phyloP scores from a whole-genome alignment of 2,113 vertebrate species.

The Galbula dea region DNA sequence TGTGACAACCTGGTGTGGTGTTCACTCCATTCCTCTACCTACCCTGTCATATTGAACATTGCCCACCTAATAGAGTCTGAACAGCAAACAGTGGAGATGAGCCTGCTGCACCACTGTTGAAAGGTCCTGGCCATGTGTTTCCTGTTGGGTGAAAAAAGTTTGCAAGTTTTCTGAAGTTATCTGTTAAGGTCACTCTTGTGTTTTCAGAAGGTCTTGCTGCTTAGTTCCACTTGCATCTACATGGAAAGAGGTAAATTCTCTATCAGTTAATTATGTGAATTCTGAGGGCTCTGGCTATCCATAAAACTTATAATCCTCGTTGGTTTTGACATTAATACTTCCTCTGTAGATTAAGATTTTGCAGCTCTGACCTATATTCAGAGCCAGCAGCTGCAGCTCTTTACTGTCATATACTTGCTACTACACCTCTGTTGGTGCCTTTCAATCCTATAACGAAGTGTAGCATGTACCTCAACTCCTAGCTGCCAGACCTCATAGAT shows the following conservation, averaged over 20 bases:
- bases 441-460: background rate
- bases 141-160: background rate
- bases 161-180: background rate
- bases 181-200: background rate
- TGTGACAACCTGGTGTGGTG: background rate
- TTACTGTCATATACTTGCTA: background rate
- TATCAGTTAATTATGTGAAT: background rate
- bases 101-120: background rate
- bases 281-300: background rate
- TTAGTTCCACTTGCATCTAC: background rate
- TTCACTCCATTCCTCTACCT: background rate
- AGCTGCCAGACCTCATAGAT: background rate
- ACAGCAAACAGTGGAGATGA: background rate
- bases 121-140: background rate
- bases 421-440: background rate
- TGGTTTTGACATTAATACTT: background rate
- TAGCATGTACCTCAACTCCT: background rate
- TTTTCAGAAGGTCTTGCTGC: background rate
- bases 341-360: background rate
- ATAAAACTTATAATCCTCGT: background rate
- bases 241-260: background rate
- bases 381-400: constrained; percentile 1
- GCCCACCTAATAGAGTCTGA: background rate
- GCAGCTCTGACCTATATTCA: constrained; percentile 18
- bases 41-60: background rate